phyloP scores from a whole-genome alignment of 2,888 invertebrate genomes.

The Mythimna ferrago region DNA sequence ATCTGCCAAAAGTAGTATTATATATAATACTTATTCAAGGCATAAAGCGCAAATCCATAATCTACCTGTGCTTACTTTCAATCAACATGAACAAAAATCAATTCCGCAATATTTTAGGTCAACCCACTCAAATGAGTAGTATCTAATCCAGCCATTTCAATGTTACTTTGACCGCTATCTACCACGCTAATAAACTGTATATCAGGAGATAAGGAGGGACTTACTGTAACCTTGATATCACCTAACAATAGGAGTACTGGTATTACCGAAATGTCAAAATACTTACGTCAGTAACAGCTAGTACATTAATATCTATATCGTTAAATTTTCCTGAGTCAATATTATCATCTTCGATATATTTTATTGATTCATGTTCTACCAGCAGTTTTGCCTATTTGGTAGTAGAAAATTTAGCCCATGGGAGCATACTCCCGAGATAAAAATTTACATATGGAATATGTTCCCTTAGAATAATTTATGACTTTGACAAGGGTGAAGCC shows the following conservation, averaged over 20 bases:
- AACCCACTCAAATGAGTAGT: constrained; percentile 27
- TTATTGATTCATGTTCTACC: not conserved
- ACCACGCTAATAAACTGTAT: constrained; percentile 39
- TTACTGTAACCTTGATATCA: constrained; percentile 25
- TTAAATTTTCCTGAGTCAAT: not conserved
- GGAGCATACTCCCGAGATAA: too few relatives aligned
- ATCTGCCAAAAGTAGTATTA: too few relatives aligned
- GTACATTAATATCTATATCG: not conserved
- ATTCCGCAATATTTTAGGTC: constrained; percentile 16
- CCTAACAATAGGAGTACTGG: constrained; percentile 18
- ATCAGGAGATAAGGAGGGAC: constrained; percentile 30
- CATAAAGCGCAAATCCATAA: not conserved
- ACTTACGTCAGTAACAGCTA: not conserved
- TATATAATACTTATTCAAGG: too few relatives aligned
- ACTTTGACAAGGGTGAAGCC: too few relatives aligned
- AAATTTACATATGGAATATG: too few relatives aligned
- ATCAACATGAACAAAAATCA: constrained; percentile 21
- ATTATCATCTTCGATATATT: not conserved
- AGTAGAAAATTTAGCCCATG: too few relatives aligned
- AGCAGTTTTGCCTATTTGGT: too few relatives aligned
- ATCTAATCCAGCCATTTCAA: constrained; percentile 46
- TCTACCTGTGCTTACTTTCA: not conserved
- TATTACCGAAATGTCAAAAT: constrained; percentile 8
- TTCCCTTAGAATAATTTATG: too few relatives aligned
- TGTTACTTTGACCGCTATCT: constrained; percentile 35